A percentile compares a stretch with the other conserved stretches of the same genome.
phyloP scores from a whole-genome alignment of 2,888 invertebrate genomes.

The Standfussiana lucernea region DNA sequence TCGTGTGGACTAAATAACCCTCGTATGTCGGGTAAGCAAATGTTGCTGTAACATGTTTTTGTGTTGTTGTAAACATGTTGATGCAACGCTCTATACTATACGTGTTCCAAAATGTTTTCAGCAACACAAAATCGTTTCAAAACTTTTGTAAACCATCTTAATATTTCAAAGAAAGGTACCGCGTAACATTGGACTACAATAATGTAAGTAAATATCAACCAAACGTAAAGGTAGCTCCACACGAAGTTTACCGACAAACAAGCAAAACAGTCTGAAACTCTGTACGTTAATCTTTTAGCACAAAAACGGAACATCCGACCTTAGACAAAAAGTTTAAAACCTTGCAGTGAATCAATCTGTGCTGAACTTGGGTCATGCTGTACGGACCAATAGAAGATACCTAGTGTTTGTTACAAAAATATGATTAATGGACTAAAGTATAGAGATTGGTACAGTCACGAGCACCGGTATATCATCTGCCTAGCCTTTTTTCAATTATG shows the following conservation, averaged over 20 bases:
- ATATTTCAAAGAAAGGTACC: not conserved
- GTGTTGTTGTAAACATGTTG: not conserved
- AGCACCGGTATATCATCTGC: not conserved
- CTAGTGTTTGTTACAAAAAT: slow-evolving; percentile 3
- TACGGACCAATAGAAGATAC: not conserved
- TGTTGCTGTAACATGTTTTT: not conserved
- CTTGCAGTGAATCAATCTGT: slow-evolving; percentile 51
- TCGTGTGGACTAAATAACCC: not conserved
- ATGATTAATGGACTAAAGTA: slow-evolving; percentile 4
- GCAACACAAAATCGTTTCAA: not conserved
- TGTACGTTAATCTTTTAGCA: slow-evolving; percentile 46
- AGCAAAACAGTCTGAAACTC: slow-evolving; percentile 28
- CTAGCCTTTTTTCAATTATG: not conserved
- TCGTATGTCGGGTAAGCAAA: not conserved
- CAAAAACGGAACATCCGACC: slow-evolving; percentile 42
- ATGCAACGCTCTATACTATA: not conserved
- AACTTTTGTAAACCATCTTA: not conserved
- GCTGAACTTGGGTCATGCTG: slow-evolving; percentile 22
- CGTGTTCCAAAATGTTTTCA: not conserved
- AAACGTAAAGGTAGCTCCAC: not conserved
- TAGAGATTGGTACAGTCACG: not conserved
- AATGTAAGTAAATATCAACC: not conserved
- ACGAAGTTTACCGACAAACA: slow-evolving; percentile 27
- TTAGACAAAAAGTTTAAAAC: slow-evolving; percentile 48
- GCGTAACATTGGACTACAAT: not conserved